phyloP scores from a whole-genome alignment of 1,140 invertebrate genomes.

The Eueides isabella region DNA sequence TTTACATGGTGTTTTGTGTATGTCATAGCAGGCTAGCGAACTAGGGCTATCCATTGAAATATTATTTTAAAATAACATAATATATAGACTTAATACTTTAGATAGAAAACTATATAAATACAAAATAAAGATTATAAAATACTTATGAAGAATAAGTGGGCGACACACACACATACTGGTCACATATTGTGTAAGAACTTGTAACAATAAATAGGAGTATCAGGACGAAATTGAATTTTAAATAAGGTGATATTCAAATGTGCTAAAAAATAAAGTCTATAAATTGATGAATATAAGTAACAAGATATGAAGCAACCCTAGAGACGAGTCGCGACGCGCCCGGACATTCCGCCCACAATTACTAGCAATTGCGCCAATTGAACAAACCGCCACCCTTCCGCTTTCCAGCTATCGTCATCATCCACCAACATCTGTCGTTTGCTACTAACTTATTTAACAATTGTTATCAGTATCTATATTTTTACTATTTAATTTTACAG shows the following conservation, averaged over 20 bases:
- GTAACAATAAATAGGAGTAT: neutral
- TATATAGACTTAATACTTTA: too few species aligned
- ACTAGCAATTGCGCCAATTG: constrained; percentile 79
- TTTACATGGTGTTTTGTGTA: constrained; percentile 21
- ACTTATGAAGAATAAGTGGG: too few species aligned
- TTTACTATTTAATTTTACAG: neutral
- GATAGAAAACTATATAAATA: too few species aligned
- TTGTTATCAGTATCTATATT: neutral
- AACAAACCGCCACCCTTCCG: constrained; percentile 77
- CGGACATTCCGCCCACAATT: constrained; percentile 78
- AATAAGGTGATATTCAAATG: neutral
- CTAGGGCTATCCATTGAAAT: constrained; percentile 11
- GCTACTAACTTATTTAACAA: constrained; percentile 24
- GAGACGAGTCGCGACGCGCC: constrained; percentile 51
- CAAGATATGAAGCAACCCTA: constrained; percentile 3
- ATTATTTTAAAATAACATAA: neutral
- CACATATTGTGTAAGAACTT: neutral
- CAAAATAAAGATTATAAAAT: too few species aligned
- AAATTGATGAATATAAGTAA: neutral
- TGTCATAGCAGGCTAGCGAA: constrained; percentile 17
- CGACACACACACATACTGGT: too few species aligned
- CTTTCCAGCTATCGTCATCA: constrained; percentile 66
- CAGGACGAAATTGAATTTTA: neutral
- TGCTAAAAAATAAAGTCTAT: neutral
- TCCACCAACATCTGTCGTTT: constrained; percentile 65